Conservation (phyloP, 1,140 invertebrate species). For the Drosophila pseudoananassae region DNA sequence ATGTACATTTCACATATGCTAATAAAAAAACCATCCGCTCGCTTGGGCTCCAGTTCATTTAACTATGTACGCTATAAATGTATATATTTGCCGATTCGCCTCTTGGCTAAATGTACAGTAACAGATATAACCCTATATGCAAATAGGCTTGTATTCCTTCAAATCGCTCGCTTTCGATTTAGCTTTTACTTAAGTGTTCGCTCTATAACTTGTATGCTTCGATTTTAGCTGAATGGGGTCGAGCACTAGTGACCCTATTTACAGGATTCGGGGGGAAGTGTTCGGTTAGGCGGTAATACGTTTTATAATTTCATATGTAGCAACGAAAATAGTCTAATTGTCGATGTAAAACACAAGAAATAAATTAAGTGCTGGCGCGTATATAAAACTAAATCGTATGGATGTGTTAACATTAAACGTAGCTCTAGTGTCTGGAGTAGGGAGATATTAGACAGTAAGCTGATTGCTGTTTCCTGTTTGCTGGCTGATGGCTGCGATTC, state of each 20-base stretch:
- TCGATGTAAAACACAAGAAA: constrained; percentile 77
- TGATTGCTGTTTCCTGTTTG: constrained; percentile 9
- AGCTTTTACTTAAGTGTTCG: constrained; percentile 8
- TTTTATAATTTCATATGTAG: constrained; percentile 71
- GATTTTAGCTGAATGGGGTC: constrained; percentile 25
- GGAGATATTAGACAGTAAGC: constrained; percentile 9
- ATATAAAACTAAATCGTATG: constrained; percentile 64
- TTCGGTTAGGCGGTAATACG: constrained; percentile 40
- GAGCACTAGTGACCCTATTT: constrained; percentile 42
- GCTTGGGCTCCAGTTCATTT: constrained; percentile 39
- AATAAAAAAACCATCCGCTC: constrained; percentile 48
- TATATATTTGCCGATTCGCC: constrained; percentile 46
- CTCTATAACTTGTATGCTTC: constrained; percentile 9
- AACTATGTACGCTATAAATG: constrained; percentile 49
- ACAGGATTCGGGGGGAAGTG: constrained; percentile 42
- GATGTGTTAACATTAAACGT: constrained; percentile 59
- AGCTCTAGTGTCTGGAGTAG: constrained; percentile 24
- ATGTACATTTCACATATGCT: constrained; percentile 53
- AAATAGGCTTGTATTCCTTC: constrained; percentile 15
- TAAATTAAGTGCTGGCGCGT: constrained; percentile 65
- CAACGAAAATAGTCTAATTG: constrained; percentile 72
- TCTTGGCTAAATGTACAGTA: constrained; percentile 69
- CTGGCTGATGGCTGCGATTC: constrained; percentile 20
- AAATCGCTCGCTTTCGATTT: not conserved
- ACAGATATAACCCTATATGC: constrained; percentile 48